phyloP scores from a whole-genome alignment of 2,113 vertebrate species.

The Mesitornis unicolor region DNA sequence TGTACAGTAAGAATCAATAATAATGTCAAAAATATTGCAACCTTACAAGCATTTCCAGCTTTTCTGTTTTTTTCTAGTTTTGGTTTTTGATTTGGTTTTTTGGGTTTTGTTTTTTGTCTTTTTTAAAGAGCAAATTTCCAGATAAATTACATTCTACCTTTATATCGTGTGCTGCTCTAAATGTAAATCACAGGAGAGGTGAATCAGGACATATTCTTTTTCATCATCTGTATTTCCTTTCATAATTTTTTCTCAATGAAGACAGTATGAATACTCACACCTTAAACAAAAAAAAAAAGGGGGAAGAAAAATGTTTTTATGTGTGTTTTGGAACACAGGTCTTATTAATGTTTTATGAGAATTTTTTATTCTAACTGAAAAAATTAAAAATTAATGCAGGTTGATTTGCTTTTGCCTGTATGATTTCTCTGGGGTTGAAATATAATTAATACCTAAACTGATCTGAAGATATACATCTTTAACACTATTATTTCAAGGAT shows the following conservation, averaged over 20 bases:
- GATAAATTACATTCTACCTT: not conserved
- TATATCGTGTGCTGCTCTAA: not conserved
- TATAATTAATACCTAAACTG: not conserved
- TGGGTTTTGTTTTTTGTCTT: too few relatives aligned
- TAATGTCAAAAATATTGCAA: not conserved
- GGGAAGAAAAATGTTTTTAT: not conserved
- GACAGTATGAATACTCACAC: not conserved
- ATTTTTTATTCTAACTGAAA: not conserved
- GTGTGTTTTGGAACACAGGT: not conserved
- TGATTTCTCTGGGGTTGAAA: not conserved
- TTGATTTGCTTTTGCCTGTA: not conserved
- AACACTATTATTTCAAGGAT: not conserved
- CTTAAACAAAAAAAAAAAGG: not conserved
- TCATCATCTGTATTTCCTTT: not conserved
- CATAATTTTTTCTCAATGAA: not conserved
- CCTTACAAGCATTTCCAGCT: not conserved
- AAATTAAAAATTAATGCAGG: not conserved
- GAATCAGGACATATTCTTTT: not conserved
- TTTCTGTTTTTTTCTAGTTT: not conserved
- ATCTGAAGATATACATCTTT: not conserved
- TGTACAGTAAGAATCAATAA: not conserved
- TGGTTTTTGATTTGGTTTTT: too few relatives aligned
- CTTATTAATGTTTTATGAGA: not conserved
- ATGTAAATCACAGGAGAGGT: not conserved
- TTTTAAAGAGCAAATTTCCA: not conserved